phyloP scores from a whole-genome alignment of 1,140 invertebrate species.

The Popillia japonica region DNA sequence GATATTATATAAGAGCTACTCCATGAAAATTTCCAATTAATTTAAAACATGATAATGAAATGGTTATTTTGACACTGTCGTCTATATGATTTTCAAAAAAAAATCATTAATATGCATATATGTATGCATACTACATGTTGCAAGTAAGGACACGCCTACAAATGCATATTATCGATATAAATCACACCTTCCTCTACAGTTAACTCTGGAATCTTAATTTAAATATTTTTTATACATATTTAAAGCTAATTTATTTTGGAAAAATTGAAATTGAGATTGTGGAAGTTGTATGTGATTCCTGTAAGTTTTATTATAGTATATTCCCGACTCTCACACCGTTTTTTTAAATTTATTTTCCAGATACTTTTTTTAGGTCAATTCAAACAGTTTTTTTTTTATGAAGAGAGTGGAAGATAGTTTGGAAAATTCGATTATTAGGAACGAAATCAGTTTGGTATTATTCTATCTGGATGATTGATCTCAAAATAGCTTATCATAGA shows the following conservation, averaged over 20 bases:
- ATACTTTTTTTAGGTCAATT: too few species aligned
- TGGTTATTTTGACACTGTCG: slow-evolving; percentile 12
- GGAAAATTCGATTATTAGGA: too few species aligned
- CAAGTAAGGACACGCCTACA: background rate
- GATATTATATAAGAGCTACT: too few species aligned
- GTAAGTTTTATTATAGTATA: background rate
- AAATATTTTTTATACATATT: slow-evolving; percentile 18
- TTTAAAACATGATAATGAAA: too few species aligned
- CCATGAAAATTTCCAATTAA: too few species aligned
- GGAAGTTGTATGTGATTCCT: background rate
- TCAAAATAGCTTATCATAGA: too few species aligned
- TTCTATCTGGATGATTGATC: too few species aligned
- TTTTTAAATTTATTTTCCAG: too few species aligned
- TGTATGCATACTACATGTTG: background rate
- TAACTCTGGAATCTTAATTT: background rate
- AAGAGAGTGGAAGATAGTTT: too few species aligned
- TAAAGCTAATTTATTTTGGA: slow-evolving; percentile 13
- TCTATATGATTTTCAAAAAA: background rate
- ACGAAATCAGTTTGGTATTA: too few species aligned
- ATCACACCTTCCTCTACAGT: background rate
- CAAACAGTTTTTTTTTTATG: too few species aligned
- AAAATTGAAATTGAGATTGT: slow-evolving; percentile 21
- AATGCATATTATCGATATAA: slow-evolving; percentile 24
- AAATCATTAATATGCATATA: background rate
- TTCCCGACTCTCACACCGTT: too few species aligned